These are phyloP conservation scores for Drosophila formosana DNA, from an alignment of 2,888 invertebrate species.

Conservation along the genomic window DNA sequence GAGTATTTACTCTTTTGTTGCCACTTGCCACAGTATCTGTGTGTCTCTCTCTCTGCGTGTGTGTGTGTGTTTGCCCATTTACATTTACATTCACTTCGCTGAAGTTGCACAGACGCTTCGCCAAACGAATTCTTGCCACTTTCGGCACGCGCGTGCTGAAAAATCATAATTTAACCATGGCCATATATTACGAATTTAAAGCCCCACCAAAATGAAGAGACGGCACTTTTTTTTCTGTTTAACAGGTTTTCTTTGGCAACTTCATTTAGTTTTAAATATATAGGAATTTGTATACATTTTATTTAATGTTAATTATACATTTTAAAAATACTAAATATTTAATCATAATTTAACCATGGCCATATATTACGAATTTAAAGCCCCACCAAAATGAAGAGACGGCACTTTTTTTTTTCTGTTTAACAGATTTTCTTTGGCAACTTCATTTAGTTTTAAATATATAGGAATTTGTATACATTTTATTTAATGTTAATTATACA, in stretches of 20 bases:
- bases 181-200: slow-evolving; percentile 34
- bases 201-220: background rate
- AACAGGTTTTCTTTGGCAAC: slow-evolving; percentile 4
- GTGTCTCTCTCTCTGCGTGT: slow-evolving; percentile 13
- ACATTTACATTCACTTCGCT: slow-evolving; percentile 8
- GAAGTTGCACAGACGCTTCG: background rate
- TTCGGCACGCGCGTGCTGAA: slow-evolving; percentile 19
- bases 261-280: too few relatives aligned
- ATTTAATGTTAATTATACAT: too few relatives aligned
- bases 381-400: background rate
- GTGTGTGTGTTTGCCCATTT: background rate
- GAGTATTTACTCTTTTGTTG: slow-evolving; percentile 66
- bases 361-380: slow-evolving; percentile 34
- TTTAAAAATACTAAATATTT: too few relatives aligned
- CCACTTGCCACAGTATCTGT: slow-evolving; percentile 10
- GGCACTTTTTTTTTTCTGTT: slow-evolving; percentile 8
- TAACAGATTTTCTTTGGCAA: background rate
- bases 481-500: too few relatives aligned
- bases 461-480: too few relatives aligned
- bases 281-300: too few relatives aligned
- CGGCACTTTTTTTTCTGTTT: slow-evolving; percentile 8
- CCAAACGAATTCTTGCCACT: slow-evolving; percentile 35
- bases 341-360: slow-evolving; percentile 31
- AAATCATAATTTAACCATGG: slow-evolving; percentile 34
- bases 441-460: too few relatives aligned